Evolutionary conservation across 2,113 vertebrate species (phyloP).

Genomic region (Carettochelys insculpta): DNA sequence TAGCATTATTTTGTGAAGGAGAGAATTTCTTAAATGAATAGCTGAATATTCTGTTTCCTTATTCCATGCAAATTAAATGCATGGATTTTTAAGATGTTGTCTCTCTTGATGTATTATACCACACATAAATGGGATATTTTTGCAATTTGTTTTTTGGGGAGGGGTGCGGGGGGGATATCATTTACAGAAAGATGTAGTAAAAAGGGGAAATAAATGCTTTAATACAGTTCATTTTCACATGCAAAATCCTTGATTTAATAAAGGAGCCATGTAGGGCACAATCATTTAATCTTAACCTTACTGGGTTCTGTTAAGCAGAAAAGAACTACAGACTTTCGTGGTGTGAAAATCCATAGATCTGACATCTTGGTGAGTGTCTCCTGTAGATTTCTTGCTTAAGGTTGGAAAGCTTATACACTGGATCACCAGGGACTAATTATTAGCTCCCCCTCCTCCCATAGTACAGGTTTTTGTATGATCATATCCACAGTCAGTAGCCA

Average conservation of each 20-base stretch:
- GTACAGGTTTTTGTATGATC: neutral
- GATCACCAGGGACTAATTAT: conserved; percentile 63
- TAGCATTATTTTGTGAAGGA: neutral
- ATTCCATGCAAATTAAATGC: neutral
- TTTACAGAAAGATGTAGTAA: conserved; percentile 20
- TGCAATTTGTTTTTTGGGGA: neutral
- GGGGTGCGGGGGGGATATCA: neutral
- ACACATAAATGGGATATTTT: neutral
- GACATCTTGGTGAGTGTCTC: conserved; percentile 53
- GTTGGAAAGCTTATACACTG: conserved; percentile 49
- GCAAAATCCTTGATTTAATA: conserved; percentile 56
- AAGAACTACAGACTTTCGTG: conserved; percentile 55
- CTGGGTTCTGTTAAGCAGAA: conserved; percentile 49
- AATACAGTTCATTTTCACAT: conserved; percentile 30
- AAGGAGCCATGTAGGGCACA: conserved; percentile 30
- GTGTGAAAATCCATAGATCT: conserved; percentile 59
- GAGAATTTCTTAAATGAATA: neutral
- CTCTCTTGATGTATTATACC: neutral
- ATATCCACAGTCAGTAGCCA: neutral
- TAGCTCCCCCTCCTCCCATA: neutral
- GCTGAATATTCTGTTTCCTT: neutral
- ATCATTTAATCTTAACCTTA: conserved; percentile 63
- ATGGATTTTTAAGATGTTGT: conserved; percentile 31
- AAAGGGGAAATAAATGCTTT: conserved; percentile 20
- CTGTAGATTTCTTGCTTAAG: conserved; percentile 53